Conservation (phyloP, 2,113 vertebrate genomes). For the Plecotus auritus region DNA sequence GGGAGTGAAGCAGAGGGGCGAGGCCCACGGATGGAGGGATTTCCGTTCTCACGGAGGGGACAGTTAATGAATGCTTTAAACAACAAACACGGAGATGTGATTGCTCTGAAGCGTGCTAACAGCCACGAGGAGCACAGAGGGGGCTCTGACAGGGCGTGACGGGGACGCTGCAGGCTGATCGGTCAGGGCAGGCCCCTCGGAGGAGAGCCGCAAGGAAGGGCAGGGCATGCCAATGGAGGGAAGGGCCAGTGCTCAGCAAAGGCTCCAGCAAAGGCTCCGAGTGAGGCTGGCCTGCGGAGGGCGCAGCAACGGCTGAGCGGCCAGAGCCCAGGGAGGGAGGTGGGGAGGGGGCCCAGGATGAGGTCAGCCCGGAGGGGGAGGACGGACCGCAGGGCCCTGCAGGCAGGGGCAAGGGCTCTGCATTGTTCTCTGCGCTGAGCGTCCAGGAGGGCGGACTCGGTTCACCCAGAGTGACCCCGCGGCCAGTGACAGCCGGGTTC, state of each 20-base stretch:
- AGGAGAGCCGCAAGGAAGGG: not conserved
- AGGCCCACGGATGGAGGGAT: not conserved
- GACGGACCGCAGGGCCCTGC: not conserved
- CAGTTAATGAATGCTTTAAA: not conserved
- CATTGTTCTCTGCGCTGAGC: rapidly evolving
- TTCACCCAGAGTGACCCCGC: not conserved
- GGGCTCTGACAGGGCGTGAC: rapidly evolving
- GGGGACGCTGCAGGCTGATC: not conserved
- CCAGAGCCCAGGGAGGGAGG: not conserved
- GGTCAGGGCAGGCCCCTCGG: not conserved
- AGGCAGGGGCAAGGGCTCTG: not conserved
- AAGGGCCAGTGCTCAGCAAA: not conserved
- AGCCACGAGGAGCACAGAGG: too few relatives aligned
- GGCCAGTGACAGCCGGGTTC: not conserved
- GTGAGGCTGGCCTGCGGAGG: rapidly evolving
- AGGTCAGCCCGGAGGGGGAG: not conserved
- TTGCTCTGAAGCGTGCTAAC: rapidly evolving
- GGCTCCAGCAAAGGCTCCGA: not conserved
- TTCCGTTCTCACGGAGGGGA: rapidly evolving
- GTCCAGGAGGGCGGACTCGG: not conserved
- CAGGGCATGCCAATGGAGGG: not conserved
- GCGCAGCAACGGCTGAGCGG: rapidly evolving
- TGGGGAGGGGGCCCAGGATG: too few relatives aligned
- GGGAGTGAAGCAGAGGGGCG: not conserved
- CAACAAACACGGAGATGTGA: not conserved